phyloP scores from a whole-genome alignment of 2,888 invertebrate genomes.

The Lycophotia porphyrea region DNA sequence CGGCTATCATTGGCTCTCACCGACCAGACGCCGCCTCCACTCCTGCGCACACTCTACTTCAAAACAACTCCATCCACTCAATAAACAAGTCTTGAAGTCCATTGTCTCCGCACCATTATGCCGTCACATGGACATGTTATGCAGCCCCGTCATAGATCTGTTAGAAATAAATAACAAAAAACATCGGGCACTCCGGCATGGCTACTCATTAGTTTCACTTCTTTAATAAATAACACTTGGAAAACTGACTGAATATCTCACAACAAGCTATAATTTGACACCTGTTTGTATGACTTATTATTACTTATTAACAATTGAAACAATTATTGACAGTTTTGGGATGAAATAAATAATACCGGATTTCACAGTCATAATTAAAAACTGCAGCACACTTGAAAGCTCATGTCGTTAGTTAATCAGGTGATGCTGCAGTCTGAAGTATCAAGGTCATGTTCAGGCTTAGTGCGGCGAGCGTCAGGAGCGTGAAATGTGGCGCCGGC shows the following conservation, averaged over 20 bases:
- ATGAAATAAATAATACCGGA: background rate
- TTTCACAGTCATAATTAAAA: background rate
- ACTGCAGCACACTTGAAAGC: slow-evolving; percentile 11
- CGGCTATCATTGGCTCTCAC: slow-evolving; percentile 85
- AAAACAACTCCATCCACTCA: slow-evolving; percentile 88
- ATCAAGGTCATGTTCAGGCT: slow-evolving; percentile 72
- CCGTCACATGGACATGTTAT: slow-evolving; percentile 82
- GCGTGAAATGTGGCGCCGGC: slow-evolving; percentile 85
- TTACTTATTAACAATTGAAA: slow-evolving; percentile 21
- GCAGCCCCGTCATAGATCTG: slow-evolving; percentile 83
- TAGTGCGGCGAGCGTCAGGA: slow-evolving; percentile 70
- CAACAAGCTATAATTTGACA: slow-evolving; percentile 42
- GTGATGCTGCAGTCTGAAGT: slow-evolving; percentile 62
- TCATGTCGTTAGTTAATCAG: slow-evolving; percentile 43
- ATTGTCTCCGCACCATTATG: slow-evolving; percentile 87
- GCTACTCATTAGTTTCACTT: slow-evolving; percentile 75
- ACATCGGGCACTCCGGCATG: slow-evolving; percentile 63
- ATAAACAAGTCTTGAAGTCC: slow-evolving; percentile 89
- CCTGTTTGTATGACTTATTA: slow-evolving; percentile 29
- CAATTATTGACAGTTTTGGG: background rate
- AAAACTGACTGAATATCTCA: slow-evolving; percentile 30
- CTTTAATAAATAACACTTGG: slow-evolving; percentile 59
- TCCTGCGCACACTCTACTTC: slow-evolving; percentile 86
- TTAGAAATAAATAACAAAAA: slow-evolving; percentile 81
- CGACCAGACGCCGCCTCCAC: slow-evolving; percentile 86